Evolutionary conservation across 2,888 invertebrate species (phyloP).

Genomic region (Lissonota sp.): DNA sequence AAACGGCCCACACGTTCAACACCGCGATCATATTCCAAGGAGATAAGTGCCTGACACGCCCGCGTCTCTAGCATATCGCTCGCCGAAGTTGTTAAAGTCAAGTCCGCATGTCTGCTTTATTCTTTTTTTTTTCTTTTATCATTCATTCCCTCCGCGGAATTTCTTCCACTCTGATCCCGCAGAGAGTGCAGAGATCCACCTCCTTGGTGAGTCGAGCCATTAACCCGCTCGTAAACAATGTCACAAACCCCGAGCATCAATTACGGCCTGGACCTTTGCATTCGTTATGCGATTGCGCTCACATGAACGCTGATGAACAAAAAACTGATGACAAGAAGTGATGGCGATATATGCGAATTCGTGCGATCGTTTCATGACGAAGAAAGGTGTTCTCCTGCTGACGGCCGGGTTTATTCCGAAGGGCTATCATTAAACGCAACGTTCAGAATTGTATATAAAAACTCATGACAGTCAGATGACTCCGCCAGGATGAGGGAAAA

Average conservation of each 20-base stretch:
- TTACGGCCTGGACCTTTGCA: conserved; percentile 1
- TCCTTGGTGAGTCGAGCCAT: conserved; percentile 40
- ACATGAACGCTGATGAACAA: conserved; percentile 36
- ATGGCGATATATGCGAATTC: not conserved
- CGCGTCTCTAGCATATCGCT: conserved; percentile 13
- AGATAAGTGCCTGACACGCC: conserved; percentile 46
- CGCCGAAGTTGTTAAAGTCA: conserved; percentile 58
- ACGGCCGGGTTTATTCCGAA: too few relatives aligned
- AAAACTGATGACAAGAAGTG: conserved; percentile 50
- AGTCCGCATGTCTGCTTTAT: conserved; percentile 34
- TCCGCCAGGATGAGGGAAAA: conserved; percentile 15
- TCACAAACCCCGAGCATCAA: conserved; percentile 23
- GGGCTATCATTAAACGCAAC: conserved; percentile 48
- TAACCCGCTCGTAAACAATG: conserved; percentile 59
- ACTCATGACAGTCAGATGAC: conserved; percentile 35
- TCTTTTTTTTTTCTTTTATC: conserved; percentile 25
- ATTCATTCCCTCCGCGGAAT: not conserved
- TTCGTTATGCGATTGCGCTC: conserved; percentile 30
- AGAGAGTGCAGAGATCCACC: conserved; percentile 22
- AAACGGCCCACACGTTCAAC: conserved; percentile 25
- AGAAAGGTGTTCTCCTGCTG: conserved; percentile 14
- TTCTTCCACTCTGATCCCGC: conserved; percentile 3
- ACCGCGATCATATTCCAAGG: conserved; percentile 40
- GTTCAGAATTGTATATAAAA: conserved; percentile 55
- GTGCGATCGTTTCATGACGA: not conserved